Conservation (phyloP, 1,140 invertebrate genomes). For the Lucilia cuprina region DNA sequence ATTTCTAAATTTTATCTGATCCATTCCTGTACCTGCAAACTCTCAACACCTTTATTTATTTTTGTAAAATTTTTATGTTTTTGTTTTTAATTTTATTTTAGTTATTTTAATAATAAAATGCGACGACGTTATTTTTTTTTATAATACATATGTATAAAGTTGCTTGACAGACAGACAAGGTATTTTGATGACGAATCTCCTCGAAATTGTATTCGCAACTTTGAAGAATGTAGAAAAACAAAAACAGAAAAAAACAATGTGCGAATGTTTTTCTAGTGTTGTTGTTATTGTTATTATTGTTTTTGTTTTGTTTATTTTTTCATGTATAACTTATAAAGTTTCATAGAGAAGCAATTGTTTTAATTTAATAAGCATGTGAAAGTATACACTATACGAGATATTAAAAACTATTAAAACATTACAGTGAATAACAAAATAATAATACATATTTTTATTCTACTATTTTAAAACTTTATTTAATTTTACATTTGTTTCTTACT, state of each 20-base stretch:
- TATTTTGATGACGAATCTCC: constrained; percentile 14
- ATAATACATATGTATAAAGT: background rate
- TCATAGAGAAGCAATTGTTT: background rate
- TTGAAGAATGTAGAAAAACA: background rate
- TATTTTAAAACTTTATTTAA: too few species aligned
- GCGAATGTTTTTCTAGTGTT: background rate
- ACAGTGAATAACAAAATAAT: too few species aligned
- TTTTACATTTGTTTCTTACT: background rate
- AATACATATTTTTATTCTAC: too few species aligned
- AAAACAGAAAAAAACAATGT: background rate
- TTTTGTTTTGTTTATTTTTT: background rate
- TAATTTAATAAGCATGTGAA: background rate
- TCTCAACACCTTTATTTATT: background rate
- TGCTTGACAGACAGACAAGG: background rate
- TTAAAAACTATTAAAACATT: background rate
- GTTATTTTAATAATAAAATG: background rate
- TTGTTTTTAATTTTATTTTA: background rate
- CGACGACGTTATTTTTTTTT: background rate
- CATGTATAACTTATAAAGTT: too few species aligned
- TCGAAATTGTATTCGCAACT: background rate
- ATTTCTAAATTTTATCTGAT: background rate
- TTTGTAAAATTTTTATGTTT: background rate
- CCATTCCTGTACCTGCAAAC: background rate
- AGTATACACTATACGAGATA: background rate
- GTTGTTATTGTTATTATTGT: background rate